Evolutionary conservation across 2,113 vertebrate species (phyloP), one percentile per base, ranked within the genome.

Genomic region (Callospermophilus lateralis): DNA sequence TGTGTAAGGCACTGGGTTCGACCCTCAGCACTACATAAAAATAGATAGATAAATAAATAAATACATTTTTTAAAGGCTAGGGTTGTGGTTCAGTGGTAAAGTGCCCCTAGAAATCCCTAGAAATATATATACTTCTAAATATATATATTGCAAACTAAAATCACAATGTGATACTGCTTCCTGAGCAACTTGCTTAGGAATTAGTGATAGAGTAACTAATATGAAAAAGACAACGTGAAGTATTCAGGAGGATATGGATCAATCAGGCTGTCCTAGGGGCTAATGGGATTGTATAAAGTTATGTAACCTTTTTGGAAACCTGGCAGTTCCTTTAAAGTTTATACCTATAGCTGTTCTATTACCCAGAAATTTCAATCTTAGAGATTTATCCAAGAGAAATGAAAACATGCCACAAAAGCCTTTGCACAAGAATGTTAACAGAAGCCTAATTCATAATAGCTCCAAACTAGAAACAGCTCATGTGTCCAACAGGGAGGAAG

Each of bases 341-440:
- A 58, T 24, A 48, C 6, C 51, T 45, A 10, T 8, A 63, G 39
- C 13, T 55, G 83, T 45, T 68, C 24, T 92, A 39, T 51, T 45
- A 70, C 12, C 42, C 37, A 48, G 42, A 32, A 65, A 88, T 32
- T 89, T 88, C 15, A 72, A 72, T 28, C 48, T 72, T 79, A 87
- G 53, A 34, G 81, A 74, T 61, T 90, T 58, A 93, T 28, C 42
- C 63, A 72, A 61, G 28, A 95, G 55, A 95, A 93, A 84, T 73
- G 11, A 84, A 86, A 88, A 67, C 1, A 24, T 16, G 12, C n/a
- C 51, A 81, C 51, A 65, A 42, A 93, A 89, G 63, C 20, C 70
- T 63, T 73, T 96, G 73, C 22, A 17, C 16, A 86, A 92, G 39
- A 77, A 51, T 63, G 65, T 83, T 28, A 83, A 80, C 13, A 94